These are phyloP conservation scores for Sitophilus oryzae DNA, from an alignment of 1,140 invertebrate species.

Conservation along the genomic window DNA sequence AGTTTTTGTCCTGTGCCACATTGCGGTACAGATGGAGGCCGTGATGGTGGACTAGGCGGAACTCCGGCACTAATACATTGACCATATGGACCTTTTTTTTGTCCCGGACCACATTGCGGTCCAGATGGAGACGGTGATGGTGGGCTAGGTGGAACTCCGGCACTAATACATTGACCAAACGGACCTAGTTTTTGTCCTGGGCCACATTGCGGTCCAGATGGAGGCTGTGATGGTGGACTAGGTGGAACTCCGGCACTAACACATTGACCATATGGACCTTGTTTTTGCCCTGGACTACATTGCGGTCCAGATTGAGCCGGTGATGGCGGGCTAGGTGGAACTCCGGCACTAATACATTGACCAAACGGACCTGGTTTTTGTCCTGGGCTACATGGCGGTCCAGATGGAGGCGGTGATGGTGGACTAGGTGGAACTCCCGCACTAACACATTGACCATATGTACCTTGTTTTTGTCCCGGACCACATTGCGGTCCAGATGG, in stretches of 20 bases:
- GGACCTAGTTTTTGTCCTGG: not conserved
- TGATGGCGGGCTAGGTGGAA: not conserved
- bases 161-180: not conserved
- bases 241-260: not conserved
- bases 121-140: not conserved
- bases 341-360: not conserved
- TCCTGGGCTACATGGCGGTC: not conserved
- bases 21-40: not conserved
- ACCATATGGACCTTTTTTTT: not conserved
- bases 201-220: not conserved
- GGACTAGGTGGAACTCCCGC: not conserved
- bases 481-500: not conserved
- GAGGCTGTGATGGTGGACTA: not conserved
- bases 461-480: not conserved
- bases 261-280: not conserved
- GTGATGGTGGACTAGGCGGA: not conserved
- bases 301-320: not conserved
- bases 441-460: not conserved
- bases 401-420: too few species aligned
- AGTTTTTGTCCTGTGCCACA: not conserved
- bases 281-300: not conserved
- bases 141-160: too few species aligned
- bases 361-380: not conserved
- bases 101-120: not conserved
- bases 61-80: not conserved